Evolutionary conservation across 2,797 vertebrate genomes (phyloP), one percentile per base, ranked within the genome.

Genomic region (Phrynocephalus vlangalii): DNA sequence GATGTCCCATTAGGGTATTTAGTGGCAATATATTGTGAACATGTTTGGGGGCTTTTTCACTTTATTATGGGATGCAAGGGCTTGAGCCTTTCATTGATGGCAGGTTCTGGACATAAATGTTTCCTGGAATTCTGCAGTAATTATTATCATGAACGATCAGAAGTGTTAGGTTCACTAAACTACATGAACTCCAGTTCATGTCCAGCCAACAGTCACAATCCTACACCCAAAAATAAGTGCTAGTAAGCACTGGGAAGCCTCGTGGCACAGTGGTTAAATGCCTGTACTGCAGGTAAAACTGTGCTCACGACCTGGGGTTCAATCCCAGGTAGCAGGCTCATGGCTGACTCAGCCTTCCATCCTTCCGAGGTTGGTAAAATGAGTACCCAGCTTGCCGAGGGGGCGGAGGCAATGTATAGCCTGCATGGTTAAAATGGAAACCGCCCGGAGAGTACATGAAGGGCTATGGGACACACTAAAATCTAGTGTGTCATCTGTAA

Each of bases 191-290:
- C 44, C 20, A 3, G 26, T 33, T 75, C 20, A 33, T 52, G 44
- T 38, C 26, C n/a, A 82, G 75, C 48, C 50, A 83, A 48, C 63
- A 81, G 66, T 79, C 60, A 66, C 38, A 73, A 48, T 56, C 44
- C 24, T 88, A 18, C 50, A 67, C n/a, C 85, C 24, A 78, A 76
- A 88, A 88, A 76, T 75, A 28, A 75, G 71, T 81, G 71, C 38
- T 81, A 88, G 84, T 71, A 79, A 56, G 71, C 28, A 44, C 70
- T 63, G 1, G 33, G 38, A 6, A 24, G 38, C 38, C 38, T 44
- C 4, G 38, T 44, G 38, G 38, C 38, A 5, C 38, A 44, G 38
- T 44, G 38, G 38, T 44, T 44, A 44, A 44, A 44, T 44, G 38
- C 1, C 38, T 44, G 38, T 44, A 44, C 38, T 44, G 3, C 3